phyloP scores from a whole-genome alignment of 2,888 invertebrate species.

The Coleophora flavipennella region DNA sequence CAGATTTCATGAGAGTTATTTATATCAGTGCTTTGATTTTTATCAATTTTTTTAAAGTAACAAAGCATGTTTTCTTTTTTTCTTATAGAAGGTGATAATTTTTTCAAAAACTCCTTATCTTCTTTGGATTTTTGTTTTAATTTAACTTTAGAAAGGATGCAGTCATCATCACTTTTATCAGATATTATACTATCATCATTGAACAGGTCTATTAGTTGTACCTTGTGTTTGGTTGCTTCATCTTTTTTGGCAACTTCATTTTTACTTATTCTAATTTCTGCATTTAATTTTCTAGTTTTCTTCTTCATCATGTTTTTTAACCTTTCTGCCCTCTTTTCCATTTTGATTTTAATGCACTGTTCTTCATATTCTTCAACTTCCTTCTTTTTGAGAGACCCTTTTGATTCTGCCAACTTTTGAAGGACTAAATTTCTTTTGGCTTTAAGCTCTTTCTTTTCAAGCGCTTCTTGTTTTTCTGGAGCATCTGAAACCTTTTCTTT shows the following conservation, averaged over 20 bases:
- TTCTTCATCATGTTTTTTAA: conserved; percentile 62
- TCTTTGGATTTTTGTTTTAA: conserved; percentile 18
- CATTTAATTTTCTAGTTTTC: conserved; percentile 23
- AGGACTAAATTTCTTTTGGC: conserved; percentile 67
- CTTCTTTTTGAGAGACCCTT: conserved; percentile 72
- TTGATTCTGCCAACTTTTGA: conserved; percentile 76
- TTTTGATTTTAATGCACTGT: conserved; percentile 67
- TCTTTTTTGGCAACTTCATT: conserved; percentile 5
- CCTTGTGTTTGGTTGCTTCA: conserved; percentile 10
- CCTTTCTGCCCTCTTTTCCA: conserved; percentile 74
- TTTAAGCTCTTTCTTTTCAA: conserved; percentile 39
- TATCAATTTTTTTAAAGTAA: conserved; percentile 71
- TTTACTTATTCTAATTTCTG: conserved; percentile 10
- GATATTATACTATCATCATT: conserved; percentile 20
- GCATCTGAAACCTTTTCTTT: conserved; percentile 49
- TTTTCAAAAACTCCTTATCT: conserved; percentile 62
- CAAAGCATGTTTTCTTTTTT: conserved; percentile 74
- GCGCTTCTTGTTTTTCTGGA: conserved; percentile 27
- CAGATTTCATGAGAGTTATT: conserved; percentile 17
- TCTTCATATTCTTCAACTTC: conserved; percentile 72
- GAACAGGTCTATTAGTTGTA: conserved; percentile 42
- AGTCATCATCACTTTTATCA: conserved; percentile 4
- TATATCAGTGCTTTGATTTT: conserved; percentile 23
- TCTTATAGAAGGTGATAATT: conserved; percentile 71
- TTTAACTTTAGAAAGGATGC: no score